Conservation (phyloP, 2,797 vertebrate genomes). For the Danionella dracula region DNA sequence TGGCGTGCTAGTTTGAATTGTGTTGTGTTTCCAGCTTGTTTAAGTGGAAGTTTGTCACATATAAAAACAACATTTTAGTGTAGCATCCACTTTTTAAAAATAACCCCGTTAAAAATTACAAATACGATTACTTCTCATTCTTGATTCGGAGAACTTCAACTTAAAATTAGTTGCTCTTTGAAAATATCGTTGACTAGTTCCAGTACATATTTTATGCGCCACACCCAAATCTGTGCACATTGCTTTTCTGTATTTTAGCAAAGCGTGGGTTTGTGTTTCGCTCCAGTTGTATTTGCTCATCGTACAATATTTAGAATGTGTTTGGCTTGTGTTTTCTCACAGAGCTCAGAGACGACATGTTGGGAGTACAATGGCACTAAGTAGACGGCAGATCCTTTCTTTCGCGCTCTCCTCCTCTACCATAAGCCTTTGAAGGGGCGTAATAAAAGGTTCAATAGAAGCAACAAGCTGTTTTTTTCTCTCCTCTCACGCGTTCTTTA, state of each 20-base stretch:
- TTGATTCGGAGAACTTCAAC: too few relatives aligned
- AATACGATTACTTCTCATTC: too few relatives aligned
- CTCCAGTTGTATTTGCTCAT: background rate
- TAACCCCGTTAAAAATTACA: too few relatives aligned
- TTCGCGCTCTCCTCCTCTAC: constrained; percentile 44
- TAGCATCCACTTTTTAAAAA: too few relatives aligned
- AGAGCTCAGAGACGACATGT: constrained; percentile 20
- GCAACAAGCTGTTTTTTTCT: constrained; percentile 69
- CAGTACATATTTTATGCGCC: too few relatives aligned
- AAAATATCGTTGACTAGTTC: too few relatives aligned
- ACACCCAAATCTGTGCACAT: background rate
- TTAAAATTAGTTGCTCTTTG: too few relatives aligned
- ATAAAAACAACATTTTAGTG: background rate
- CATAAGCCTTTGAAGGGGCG: constrained; percentile 65
- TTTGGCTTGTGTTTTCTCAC: constrained; percentile 40
- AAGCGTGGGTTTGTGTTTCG: background rate
- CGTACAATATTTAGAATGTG: constrained; percentile 42
- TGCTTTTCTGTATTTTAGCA: background rate
- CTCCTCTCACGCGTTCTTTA: constrained; percentile 55
- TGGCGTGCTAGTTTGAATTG: background rate
- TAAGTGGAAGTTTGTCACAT: background rate
- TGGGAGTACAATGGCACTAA: constrained; percentile 57
- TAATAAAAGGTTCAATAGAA: constrained; percentile 73
- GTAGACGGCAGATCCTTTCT: constrained; percentile 56
- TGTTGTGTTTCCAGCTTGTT: background rate